Evolutionary conservation across 92 coral and sea anemone genomes (phyloP).

Genomic region (Zoanthus solanderi): DNA sequence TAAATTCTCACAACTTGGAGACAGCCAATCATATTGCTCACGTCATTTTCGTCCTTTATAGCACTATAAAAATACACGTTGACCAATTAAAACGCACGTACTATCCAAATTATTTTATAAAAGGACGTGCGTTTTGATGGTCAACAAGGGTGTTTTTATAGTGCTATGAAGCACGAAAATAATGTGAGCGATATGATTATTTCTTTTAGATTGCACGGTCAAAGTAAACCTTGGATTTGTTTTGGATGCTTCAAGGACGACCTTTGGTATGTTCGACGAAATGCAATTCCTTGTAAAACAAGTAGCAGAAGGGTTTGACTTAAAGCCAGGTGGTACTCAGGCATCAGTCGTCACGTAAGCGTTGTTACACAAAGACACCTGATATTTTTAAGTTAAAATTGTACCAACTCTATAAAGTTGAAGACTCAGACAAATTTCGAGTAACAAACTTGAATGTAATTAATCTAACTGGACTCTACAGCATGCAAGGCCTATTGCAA

Average conservation of each 20-base stretch:
- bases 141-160: too few species aligned
- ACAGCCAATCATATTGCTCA: too few species aligned
- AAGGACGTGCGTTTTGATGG: too few species aligned
- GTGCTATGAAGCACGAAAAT: too few species aligned
- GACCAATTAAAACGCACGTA: too few species aligned
- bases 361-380: background rate
- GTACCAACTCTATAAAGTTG: background rate
- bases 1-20: too few species aligned
- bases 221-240: slow-evolving; percentile 26
- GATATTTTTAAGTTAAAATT: background rate
- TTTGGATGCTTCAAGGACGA: slow-evolving; percentile 8
- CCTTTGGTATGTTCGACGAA: background rate
- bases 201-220: slow-evolving; percentile 17
- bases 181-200: background rate
- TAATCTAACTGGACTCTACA: too few species aligned
- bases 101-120: too few species aligned
- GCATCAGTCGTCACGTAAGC: slow-evolving; percentile 32
- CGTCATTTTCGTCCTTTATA: too few species aligned
- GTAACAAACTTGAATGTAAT: background rate
- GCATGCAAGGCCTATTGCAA: too few species aligned
- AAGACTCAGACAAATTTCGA: background rate
- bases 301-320: slow-evolving; percentile 21
- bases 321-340: slow-evolving; percentile 24
- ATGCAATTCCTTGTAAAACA: slow-evolving; percentile 11
- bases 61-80: too few species aligned